Conservation (phyloP, 2,797 vertebrate species). For the Acipenser oxyrinchus region DNA sequence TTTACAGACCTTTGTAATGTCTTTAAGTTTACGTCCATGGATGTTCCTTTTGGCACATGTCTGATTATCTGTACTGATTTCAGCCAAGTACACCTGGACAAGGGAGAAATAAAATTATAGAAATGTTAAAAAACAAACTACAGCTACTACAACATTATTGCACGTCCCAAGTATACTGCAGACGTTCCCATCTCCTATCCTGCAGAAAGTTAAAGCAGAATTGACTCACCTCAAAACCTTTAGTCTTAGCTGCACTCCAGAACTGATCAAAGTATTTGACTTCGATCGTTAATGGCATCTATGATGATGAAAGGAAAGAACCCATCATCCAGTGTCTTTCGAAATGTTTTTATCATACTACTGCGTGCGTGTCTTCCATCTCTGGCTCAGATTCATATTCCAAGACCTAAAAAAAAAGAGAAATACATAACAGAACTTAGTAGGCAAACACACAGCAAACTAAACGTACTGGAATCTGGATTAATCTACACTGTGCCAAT, state of each 20-base stretch:
- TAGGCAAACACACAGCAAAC: neutral
- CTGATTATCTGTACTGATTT: conserved; percentile 89
- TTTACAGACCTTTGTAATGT: conserved; percentile 78
- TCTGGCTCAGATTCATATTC: conserved; percentile 96
- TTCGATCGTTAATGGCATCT: conserved; percentile 86
- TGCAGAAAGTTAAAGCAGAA: neutral
- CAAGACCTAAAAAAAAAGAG: conserved; percentile 63
- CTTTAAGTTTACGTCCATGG: conserved; percentile 84
- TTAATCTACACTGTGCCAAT: neutral
- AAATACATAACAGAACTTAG: conserved; percentile 21
- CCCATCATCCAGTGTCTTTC: conserved; percentile 94
- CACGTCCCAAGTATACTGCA: neutral
- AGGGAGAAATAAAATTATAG: conserved; percentile 9
- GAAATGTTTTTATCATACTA: conserved; percentile 98
- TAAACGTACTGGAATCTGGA: neutral
- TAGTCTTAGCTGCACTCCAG: conserved; percentile 97
- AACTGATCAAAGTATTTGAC: conserved; percentile 97
- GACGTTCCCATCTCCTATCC: too few species aligned
- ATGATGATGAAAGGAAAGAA: conserved; percentile 98
- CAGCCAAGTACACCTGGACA: conserved; percentile 88
- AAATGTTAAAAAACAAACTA: neutral
- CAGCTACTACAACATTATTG: neutral
- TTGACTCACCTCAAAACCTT: conserved; percentile 87
- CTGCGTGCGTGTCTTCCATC: conserved; percentile 94
- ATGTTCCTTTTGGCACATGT: conserved; percentile 91